Evolutionary conservation across 2,113 vertebrate genomes (phyloP).

Genomic region (Gallinago media): DNA sequence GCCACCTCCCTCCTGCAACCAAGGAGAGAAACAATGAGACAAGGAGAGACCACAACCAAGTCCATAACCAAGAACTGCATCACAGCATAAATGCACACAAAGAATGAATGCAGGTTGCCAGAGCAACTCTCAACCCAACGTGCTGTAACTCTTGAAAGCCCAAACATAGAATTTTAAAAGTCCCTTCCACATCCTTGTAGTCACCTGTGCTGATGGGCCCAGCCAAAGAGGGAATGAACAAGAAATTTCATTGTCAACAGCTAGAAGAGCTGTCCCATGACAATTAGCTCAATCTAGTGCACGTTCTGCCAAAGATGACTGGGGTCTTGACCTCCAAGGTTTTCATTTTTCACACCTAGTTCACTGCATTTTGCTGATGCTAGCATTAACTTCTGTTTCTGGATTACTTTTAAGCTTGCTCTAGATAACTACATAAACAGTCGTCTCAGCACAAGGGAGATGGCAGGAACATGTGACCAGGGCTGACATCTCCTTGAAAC

Average conservation of each 20-base stretch:
- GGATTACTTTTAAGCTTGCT: not conserved
- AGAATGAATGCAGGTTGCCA: accelerated
- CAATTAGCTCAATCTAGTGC: not conserved
- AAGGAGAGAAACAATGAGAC: not conserved
- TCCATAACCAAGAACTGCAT: not conserved
- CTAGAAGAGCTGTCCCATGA: not conserved
- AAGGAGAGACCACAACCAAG: not conserved
- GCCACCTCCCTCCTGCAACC: not conserved
- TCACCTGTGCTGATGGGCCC: not conserved
- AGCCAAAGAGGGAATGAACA: not conserved
- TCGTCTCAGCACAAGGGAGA: not conserved
- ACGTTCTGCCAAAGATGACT: not conserved
- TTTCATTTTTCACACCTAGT: not conserved
- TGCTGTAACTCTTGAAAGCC: not conserved
- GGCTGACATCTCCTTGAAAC: not conserved
- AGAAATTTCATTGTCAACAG: not conserved
- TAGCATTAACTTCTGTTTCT: not conserved
- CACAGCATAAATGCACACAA: not conserved
- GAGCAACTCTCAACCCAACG: not conserved
- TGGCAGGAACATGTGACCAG: not conserved
- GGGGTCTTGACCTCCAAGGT: not conserved
- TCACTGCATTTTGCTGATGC: not conserved
- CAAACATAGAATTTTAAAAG: accelerated
- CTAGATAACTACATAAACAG: not conserved
- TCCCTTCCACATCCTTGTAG: not conserved